Conservation (phyloP, 2,113 vertebrate species). For the Leiothrix lutea region DNA sequence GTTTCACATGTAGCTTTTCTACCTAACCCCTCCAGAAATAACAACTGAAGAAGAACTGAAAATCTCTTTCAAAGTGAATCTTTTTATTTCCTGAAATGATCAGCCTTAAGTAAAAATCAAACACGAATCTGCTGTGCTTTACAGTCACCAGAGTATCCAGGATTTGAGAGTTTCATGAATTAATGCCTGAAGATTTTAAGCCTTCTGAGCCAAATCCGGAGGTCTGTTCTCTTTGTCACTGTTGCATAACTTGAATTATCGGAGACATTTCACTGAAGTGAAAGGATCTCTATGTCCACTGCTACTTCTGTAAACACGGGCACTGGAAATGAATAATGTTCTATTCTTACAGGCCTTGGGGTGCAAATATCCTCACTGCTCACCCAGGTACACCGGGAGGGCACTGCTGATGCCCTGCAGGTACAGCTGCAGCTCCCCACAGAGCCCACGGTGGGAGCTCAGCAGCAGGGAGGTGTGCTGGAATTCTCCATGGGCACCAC, state of each 20-base stretch:
- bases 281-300: background rate
- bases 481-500: background rate
- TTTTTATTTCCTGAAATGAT: background rate
- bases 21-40: background rate
- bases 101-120: background rate
- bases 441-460: background rate
- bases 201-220: conserved; percentile 6
- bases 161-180: conserved; percentile 20
- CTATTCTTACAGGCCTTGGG: background rate
- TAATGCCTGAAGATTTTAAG: conserved; percentile 41
- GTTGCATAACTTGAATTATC: background rate
- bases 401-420: background rate
- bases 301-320: background rate
- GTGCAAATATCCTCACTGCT: background rate
- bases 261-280: background rate
- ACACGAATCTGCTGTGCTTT: background rate
- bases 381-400: background rate
- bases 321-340: background rate
- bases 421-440: background rate
- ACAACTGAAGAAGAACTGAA: background rate
- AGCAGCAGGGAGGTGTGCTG: background rate
- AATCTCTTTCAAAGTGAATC: background rate
- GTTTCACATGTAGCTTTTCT: background rate
- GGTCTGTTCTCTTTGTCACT: background rate
- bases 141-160: background rate